A percentile compares a stretch with the other conserved stretches of the same genome.
phyloP scores from a whole-genome alignment of 2,113 vertebrate genomes.

The Corythornis cristatus region DNA sequence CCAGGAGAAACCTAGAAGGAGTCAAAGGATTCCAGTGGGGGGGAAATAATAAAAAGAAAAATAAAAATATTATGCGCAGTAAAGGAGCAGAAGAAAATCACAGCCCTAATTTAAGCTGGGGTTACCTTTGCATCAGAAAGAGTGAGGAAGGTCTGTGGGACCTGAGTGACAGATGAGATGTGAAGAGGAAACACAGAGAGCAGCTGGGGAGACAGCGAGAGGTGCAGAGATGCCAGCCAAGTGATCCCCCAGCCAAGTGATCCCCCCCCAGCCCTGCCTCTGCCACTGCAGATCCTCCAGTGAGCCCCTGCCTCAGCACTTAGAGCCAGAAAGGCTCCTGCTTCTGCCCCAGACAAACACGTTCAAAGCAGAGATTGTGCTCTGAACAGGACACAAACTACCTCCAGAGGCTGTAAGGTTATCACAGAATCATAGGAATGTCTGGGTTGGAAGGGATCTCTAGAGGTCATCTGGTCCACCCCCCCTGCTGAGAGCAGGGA shows the following conservation, averaged over 20 bases:
- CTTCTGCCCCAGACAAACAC: background rate
- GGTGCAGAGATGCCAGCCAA: fast-evolving
- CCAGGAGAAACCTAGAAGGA: background rate
- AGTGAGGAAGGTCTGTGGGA: background rate
- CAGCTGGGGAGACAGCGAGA: fast-evolving
- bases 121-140: background rate
- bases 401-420: fast-evolving
- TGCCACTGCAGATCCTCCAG: fast-evolving
- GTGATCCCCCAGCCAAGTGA: background rate
- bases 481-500: no score
- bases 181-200: background rate
- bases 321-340: background rate
- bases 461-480: no score
- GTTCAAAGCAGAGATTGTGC: background rate
- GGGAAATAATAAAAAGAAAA: no score
- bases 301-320: background rate
- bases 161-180: background rate
- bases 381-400: background rate
- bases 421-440: no score
- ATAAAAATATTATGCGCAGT: background rate
- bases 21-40: background rate
- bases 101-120: background rate
- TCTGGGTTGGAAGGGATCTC: no score
- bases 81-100: conserved; percentile 5
- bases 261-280: no score